phyloP scores from a whole-genome alignment of 30 jellyfish, hydroid and myxozoan species.

The Mastigias papua region DNA sequence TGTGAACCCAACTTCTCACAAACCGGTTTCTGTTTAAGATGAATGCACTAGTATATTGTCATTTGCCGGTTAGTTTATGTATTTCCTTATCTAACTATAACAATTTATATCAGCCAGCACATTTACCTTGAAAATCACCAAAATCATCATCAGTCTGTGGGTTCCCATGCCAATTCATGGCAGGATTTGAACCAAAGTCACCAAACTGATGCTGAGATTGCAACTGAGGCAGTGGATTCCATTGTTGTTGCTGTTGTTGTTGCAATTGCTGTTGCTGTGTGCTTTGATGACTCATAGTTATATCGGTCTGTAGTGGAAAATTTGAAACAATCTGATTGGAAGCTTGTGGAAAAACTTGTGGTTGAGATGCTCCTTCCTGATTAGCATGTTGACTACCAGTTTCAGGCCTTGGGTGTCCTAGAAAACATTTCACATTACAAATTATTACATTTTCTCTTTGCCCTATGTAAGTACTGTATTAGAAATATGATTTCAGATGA shows the following conservation, averaged over 20 bases:
- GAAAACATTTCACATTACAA: neutral
- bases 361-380: neutral
- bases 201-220: neutral
- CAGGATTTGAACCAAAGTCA: neutral
- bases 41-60: no score
- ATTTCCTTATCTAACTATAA: no score
- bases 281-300: neutral
- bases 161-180: neutral
- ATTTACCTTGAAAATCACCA: constrained; percentile 68
- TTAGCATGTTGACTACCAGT: neutral
- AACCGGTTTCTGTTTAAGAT: no score
- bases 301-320: neutral
- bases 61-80: no score
- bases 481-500: no score
- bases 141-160: constrained; percentile 49
- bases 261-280: neutral
- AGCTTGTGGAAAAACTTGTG: neutral
- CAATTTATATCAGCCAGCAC: no score
- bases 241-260: neutral
- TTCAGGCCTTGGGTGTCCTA: neutral
- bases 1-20: no score
- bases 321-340: neutral
- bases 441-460: neutral
- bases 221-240: neutral
- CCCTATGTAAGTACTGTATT: no score